Percentiles rank a stretch among this genome's conserved stretches.
Evolutionary conservation across 2,113 vertebrate species (phyloP).

Genomic region (Bujurquina vittata): DNA sequence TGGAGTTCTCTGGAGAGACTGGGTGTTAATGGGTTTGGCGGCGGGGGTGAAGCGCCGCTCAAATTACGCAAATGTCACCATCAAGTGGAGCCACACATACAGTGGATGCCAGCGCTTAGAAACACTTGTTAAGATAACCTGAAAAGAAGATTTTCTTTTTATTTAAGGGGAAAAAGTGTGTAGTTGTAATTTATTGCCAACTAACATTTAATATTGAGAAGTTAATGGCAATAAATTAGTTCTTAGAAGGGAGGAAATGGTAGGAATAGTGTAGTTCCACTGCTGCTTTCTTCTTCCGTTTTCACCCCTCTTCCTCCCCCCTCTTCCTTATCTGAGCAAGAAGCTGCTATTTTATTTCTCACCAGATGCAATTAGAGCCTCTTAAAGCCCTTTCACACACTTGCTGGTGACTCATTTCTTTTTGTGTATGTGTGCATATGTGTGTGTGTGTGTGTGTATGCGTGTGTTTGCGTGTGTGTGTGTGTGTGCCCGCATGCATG

Average conservation of each 20-base stretch:
- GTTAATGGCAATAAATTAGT: constrained; percentile 35
- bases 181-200: background rate
- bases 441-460: constrained; percentile 9
- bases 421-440: background rate
- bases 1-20: constrained; percentile 57
- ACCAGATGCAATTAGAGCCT: constrained; percentile 75
- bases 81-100: constrained; percentile 44
- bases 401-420: constrained; percentile 68
- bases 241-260: constrained; percentile 35
- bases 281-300: constrained; percentile 37
- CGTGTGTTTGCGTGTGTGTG: background rate
- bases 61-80: constrained; percentile 75
- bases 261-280: constrained; percentile 34
- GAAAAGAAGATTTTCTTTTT: constrained; percentile 13
- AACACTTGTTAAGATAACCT: constrained; percentile 32
- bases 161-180: constrained; percentile 6
- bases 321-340: constrained; percentile 52
- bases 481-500: background rate
- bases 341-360: constrained; percentile 64
- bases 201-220: constrained; percentile 25
- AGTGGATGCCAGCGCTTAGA: constrained; percentile 50
- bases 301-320: constrained; percentile 38
- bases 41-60: constrained; percentile 62
- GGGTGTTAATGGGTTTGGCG: constrained; percentile 74
- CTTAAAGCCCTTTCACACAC: constrained; percentile 69